Conservation (phyloP, 1,140 invertebrate genomes). For the Zaprionus africanus region DNA sequence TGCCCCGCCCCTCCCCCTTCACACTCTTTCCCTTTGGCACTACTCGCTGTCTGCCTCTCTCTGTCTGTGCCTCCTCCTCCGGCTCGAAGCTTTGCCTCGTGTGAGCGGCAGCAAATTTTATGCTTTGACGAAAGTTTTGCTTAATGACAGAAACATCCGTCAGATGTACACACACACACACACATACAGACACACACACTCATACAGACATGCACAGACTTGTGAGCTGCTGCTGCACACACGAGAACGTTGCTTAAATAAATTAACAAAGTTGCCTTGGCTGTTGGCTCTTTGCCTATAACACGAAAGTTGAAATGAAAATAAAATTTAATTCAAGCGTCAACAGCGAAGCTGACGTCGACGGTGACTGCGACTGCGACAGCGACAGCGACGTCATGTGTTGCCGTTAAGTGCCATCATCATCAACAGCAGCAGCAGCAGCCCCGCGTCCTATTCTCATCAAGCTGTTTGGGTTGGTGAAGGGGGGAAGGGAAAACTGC, state of each 20-base stretch:
- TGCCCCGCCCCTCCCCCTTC: not conserved
- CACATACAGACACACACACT: not conserved
- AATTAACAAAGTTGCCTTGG: conserved; percentile 66
- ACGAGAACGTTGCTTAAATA: conserved; percentile 62
- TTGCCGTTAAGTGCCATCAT: conserved; percentile 67
- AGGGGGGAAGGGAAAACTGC: conserved; percentile 32
- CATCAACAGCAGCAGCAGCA: conserved; percentile 25
- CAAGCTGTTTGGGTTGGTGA: not conserved
- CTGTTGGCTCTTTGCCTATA: conserved; percentile 65
- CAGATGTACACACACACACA: conserved; percentile 42
- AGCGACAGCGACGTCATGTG: conserved; percentile 46
- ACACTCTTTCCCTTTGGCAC: not conserved
- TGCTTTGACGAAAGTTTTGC: conserved; percentile 69
- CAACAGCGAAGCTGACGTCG: conserved; percentile 13
- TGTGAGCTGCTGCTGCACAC: conserved; percentile 8
- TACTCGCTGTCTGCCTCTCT: not conserved
- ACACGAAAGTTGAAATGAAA: conserved; percentile 66
- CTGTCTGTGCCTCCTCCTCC: not conserved
- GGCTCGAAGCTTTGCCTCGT: conserved; percentile 14
- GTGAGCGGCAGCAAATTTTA: conserved; percentile 55
- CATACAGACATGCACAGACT: not conserved
- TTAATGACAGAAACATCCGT: conserved; percentile 68
- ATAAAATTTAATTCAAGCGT: conserved; percentile 68
- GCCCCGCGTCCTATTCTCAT: conserved; percentile 46
- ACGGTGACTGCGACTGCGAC: conserved; percentile 8